A percentile compares a stretch with the other conserved stretches of the same genome.
Conservation (phyloP, 2,888 invertebrate species). For the Griposia aprilina region DNA sequence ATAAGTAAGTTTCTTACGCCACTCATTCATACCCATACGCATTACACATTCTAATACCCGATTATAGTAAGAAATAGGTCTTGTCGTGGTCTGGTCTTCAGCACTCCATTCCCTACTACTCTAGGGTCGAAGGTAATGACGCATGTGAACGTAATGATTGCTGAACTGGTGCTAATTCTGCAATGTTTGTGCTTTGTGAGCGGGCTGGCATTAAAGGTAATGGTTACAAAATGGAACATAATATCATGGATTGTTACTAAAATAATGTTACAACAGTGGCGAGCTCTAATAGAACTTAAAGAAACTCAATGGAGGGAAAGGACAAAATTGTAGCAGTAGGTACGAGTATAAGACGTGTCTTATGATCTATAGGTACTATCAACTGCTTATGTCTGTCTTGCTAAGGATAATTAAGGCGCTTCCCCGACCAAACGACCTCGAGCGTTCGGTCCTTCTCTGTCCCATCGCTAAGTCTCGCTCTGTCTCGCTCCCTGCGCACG, state of each 20-base stretch:
- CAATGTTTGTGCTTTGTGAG: conserved; percentile 1
- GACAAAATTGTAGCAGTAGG: neutral
- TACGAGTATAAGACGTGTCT: neutral
- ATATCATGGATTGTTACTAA: neutral
- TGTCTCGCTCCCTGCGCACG: too few species aligned
- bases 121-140: neutral
- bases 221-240: neutral
- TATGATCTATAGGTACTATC: neutral
- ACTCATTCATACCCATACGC: neutral
- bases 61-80: neutral
- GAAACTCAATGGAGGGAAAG: neutral
- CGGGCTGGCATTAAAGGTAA: neutral
- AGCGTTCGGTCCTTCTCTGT: too few species aligned
- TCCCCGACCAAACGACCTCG: too few species aligned
- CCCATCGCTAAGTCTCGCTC: too few species aligned
- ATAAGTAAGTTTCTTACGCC: neutral
- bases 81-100: neutral
- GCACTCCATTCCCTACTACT: conserved; percentile 6
- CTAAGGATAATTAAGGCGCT: too few species aligned
- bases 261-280: neutral
- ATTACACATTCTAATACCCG: neutral
- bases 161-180: conserved; percentile 21
- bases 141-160: conserved; percentile 14
- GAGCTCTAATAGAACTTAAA: neutral
- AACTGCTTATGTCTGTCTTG: too few species aligned